Base-by-base conservation (phyloP, 2,113 vertebrate species). In the Turnix velox region DNA sequence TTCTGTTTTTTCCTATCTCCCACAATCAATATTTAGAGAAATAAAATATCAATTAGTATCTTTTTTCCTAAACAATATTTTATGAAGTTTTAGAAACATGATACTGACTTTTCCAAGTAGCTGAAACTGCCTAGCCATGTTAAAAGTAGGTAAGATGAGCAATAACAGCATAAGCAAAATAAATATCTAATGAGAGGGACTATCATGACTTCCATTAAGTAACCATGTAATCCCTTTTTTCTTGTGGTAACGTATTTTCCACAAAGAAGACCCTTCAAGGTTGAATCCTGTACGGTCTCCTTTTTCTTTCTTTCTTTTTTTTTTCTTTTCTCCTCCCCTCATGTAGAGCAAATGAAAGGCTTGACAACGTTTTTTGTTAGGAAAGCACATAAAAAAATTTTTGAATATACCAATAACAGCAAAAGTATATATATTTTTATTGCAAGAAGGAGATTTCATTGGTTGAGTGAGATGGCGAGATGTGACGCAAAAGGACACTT, bases 391-490 rank as follows among this genome's bases (percentile, higher is more conserved):
- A 84, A 59, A 96, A 90, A 22, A 0, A 3, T 84, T 91, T 97
- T 97, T 95, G 96, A 98, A 98, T 97, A 98, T 97, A 97, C 98
- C 96, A 97, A 97, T 97, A 83, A 96, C 94, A 96, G 96, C 77
- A 96, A 97, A 98, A 97, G 95, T 97, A 93, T 95, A 96, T 97
- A 97, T 97, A 97, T 97, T 96, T 98, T 98, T 98, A 97, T 97
- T 97, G 78, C 87, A 91, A 96, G 79, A 79, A 87, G 89, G 74
- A 97, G 93, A 90, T 97, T 97, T 97, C 98, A 97, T 99, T 99
- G 99, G 99, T 97, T 97, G 96, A 97, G 96, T 97, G 95, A 95
- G 96, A 98, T 99, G 99, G 99, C 98, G 98, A 99, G 99, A 99
- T 98, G 98, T 99, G 99, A 99, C 98, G 98, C 98, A 96, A 96